Base-by-base conservation (phyloP, 2,113 vertebrate genomes). In the Nipponia nippon region DNA sequence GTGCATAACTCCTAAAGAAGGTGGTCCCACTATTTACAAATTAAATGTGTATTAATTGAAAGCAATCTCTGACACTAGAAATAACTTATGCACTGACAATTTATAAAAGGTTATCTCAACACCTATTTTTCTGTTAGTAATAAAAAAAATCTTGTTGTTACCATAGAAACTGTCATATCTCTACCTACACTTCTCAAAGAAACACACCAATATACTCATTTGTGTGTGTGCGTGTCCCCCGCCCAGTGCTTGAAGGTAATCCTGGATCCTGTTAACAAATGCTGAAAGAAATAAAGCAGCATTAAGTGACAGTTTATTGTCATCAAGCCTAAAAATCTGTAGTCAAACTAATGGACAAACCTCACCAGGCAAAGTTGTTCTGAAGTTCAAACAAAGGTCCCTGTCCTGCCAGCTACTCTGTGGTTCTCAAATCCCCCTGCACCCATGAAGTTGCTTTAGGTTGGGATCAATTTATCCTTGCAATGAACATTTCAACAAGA, bases 151-250 rank as follows among this genome's bases (percentile, higher is more conserved):
- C 94, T 95, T 90, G 20, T 79, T 76, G 96, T 98, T 97, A 61
- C 97, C 95, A 97, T 96, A 96, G 97, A 97, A 93, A 97, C 97
- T 52, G 90, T 83, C 78, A 82, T 40, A 89, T 76, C 29, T 93
- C 65, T 95, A 89, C 94, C 58, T 81, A 96, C 95, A 96, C 93
- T 93, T 96, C 82, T 92, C 80, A 53, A 89, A 95, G 85, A 87
- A 87, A 56, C n/a, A 88, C 82, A 70, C 59, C 61, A 79, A 27
- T 32, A 47, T 38, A 49, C 69, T 92, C 50, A 29, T 55, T 13
- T 63, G 32, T 90, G 10, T 55, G 34, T 26, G 38, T 13, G 29
- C 49, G 4, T 50, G 4, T 83, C 2, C 14, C 77, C 53, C 49
- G 7, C n/a, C 42, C 55, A 21, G 59, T 46, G 49, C 67, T 77